Percentiles rank a stretch among this genome's conserved stretches.
Conservation (phyloP, 1,140 invertebrate species). For the Cydia fagiglandana region DNA sequence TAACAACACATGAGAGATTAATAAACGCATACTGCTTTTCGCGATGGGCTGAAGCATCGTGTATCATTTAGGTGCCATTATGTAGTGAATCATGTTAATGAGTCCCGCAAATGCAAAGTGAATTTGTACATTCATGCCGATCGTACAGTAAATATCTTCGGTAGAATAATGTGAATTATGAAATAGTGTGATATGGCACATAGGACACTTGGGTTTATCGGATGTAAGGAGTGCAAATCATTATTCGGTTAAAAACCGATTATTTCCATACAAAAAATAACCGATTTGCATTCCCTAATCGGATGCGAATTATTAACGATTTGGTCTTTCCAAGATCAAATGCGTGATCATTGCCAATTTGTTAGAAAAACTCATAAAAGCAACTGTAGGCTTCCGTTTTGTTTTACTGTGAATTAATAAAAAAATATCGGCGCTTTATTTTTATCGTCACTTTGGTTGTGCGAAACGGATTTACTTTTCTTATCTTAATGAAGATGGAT, state of each 20-base stretch:
- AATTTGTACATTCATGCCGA: conserved; percentile 27
- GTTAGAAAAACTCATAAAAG: too few species aligned
- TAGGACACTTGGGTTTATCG: not conserved
- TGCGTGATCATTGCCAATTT: not conserved
- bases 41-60: not conserved
- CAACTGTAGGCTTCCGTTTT: not conserved
- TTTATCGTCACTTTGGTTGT: not conserved
- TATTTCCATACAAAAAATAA: too few species aligned
- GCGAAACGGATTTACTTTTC: not conserved
- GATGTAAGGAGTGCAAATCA: too few species aligned
- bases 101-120: conserved; percentile 22
- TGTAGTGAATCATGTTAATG: conserved; percentile 27
- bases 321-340: conserved; percentile 1
- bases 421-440: not conserved
- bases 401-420: not conserved
- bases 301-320: not conserved
- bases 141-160: not conserved
- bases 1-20: not conserved
- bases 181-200: not conserved
- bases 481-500: too few species aligned
- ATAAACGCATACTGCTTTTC: not conserved
- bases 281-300: too few species aligned
- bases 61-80: conserved; percentile 26
- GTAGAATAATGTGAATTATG: not conserved
- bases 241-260: too few species aligned